A percentile compares a stretch with the other conserved stretches of the same genome.
phyloP scores from a whole-genome alignment of 2,797 vertebrate genomes.

The Myripristis murdjan region DNA sequence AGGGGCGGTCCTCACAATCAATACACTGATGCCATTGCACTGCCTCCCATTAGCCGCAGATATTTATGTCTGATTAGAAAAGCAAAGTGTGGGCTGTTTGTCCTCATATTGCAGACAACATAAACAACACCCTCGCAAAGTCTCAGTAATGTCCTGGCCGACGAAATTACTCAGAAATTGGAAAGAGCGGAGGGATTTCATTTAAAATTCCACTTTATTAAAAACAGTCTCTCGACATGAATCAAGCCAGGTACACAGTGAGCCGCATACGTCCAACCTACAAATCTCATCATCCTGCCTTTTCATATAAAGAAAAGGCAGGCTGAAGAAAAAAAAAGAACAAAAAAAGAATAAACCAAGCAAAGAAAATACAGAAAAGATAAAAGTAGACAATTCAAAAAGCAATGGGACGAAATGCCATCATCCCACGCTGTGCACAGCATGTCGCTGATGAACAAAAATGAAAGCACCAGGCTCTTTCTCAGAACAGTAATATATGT shows the following conservation, averaged over 20 bases:
- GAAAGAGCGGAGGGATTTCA: background rate
- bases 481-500: background rate
- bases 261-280: background rate
- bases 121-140: conserved; percentile 12
- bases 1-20: conserved; percentile 50
- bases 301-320: background rate
- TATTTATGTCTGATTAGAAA: conserved; percentile 63
- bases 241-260: background rate
- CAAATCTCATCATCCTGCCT: conserved; percentile 1
- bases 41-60: conserved; percentile 53
- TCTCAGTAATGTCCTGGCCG: conserved; percentile 1
- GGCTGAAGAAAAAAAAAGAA: too few relatives aligned
- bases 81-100: conserved; percentile 45
- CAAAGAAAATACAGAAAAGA: conserved; percentile 2
- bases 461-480: conserved; percentile 18
- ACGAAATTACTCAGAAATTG: conserved; percentile 17
- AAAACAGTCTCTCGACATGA: conserved; percentile 19
- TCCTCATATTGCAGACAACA: conserved; percentile 44
- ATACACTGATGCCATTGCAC: conserved; percentile 45
- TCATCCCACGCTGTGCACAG: conserved; percentile 18
- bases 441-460: conserved; percentile 7
- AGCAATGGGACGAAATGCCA: conserved; percentile 10
- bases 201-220: conserved; percentile 2
- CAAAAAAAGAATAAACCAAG: background rate
- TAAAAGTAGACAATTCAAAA: conserved; percentile 25